Evolutionary conservation across 2,888 invertebrate genomes (phyloP), one percentile per base, ranked within the genome.

Genomic region (Aphodius granarius): DNA sequence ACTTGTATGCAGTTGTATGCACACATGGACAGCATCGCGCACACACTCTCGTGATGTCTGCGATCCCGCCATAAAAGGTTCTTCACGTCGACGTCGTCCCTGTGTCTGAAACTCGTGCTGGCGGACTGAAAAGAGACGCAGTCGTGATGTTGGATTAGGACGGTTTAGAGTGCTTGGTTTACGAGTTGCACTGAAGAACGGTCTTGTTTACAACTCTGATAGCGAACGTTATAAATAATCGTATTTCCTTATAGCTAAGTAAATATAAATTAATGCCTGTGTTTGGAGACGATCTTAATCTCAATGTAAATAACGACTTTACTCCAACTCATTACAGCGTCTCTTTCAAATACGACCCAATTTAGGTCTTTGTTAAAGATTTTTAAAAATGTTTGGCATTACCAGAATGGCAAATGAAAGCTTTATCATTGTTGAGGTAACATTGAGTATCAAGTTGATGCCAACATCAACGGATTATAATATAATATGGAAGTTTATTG

Each of bases 161-260:
- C 79, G 43, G 43, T 6, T 43, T 13, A 13, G 43, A 43, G 43
- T 43, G 43, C 43, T 43, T 80, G 79, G 78, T 81, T 82, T 81
- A 81, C 80, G 80, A 81, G 81, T 80, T 80, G 78, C 77, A 78
- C 78, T 76, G 79, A 79, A 80, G 79, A 78, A 79, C 79, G 77
- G 79, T 81, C 78, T 81, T 81, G 80, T 81, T 81, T 82, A 81
- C 81, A 79, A 78, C 78, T 78, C 78, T 79, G 81, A 82, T 81
- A 80, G 80, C 79, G 77, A 80, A 78, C 79, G 81, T 82, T 82
- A 82, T 82, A 82, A 82, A 82, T 82, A 82, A 81, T 81, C 81
- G 80, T 76, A 80, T 82, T 83, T 83, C 83, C 82, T 82, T 83
- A 82, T 82, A 81, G 81, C 82, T 83, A 80, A 79, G 82, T 81